Base-by-base conservation (phyloP, 2,888 invertebrate species). In the Lasioglossum calceatum region DNA sequence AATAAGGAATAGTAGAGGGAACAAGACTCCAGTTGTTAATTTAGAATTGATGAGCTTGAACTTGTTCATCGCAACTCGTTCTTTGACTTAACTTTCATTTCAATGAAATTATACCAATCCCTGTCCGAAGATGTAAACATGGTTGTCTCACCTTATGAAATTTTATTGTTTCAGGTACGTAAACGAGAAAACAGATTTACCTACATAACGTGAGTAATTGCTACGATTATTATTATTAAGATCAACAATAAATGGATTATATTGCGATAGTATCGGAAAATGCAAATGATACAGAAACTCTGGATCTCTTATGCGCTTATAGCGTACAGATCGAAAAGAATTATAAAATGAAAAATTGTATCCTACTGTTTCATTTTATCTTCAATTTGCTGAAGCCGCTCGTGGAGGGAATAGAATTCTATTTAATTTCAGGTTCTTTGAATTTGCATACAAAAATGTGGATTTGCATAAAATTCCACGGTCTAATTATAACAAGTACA, bases 91-190 rank as follows among this genome's bases (percentile, higher is more conserved):
- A 47, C 47, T 61, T 61, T 14, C 14, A 27, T 14, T 61, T 61
- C 14, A 5, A 32, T 32, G 32, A 64, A 32, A 16, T 64, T 0
- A 32, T 32, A 16, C 16, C 7, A 4, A 16, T 32, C 0, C 32
- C 0, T 32, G 4, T 27, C 2, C 61, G 27, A 14, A 27, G 61
- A 27, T 64, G 16, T 32, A 4, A 64, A 32, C 32, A 64, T 5
- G 5, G 16, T 64, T 32, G 32, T 64, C 64, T 64, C 2, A 64
- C 32, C 32, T 54, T 64, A 16, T 16, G 32, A 64, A 64, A 64
- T 16, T 64, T 64, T 32, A 2, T 64, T 64, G 64, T 64, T 64
- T 14, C 64, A 64, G 64, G 64, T 64, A 64, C 64, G 64, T 64
- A 27, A 14, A 64, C 64, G 64, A 32, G 32, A 16, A 64, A 5